phyloP scores from a whole-genome alignment of 2,113 vertebrate genomes.

The Malurus alboscapulatus region DNA sequence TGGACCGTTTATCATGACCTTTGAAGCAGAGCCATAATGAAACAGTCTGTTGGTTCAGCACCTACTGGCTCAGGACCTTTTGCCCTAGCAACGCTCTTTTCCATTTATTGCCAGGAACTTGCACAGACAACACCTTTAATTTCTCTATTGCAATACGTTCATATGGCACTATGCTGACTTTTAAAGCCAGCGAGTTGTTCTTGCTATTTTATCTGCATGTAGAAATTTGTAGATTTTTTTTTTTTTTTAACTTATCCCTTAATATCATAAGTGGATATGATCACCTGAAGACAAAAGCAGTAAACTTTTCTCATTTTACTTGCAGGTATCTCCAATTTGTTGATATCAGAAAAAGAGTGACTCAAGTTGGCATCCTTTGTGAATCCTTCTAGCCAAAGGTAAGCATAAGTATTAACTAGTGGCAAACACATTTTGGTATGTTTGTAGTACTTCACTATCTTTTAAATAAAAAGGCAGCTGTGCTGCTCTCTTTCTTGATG shows the following conservation, averaged over 20 bases:
- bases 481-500: background rate
- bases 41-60: background rate
- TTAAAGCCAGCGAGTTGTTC: background rate
- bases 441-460: background rate
- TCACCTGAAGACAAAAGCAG: background rate
- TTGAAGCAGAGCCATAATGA: background rate
- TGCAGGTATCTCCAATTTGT: constrained; percentile 34
- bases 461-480: background rate
- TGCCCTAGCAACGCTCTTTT: background rate
- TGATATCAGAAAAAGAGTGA: background rate
- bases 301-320: background rate
- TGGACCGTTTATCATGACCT: background rate
- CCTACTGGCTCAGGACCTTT: background rate
- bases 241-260: background rate
- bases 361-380: background rate
- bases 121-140: background rate
- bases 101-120: background rate
- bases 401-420: background rate
- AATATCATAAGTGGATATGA: background rate
- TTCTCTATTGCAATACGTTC: background rate
- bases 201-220: background rate
- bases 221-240: background rate
- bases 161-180: background rate
- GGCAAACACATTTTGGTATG: background rate
- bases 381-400: constrained; percentile 54